Evolutionary conservation across 2,888 invertebrate genomes (phyloP).

Genomic region (Dolomedes plantarius): DNA sequence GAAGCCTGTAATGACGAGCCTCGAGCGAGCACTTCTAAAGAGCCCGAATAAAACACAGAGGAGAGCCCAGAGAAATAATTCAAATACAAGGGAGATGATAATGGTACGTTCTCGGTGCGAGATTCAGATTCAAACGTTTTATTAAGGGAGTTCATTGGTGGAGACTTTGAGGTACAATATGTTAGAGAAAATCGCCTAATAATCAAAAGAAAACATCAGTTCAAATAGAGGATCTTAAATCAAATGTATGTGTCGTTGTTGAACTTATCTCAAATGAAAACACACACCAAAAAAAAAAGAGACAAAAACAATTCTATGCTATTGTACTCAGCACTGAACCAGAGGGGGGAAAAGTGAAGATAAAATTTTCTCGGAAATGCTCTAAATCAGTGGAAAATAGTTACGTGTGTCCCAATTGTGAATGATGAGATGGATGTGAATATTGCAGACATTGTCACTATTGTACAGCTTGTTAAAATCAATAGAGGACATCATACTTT

Average conservation of each 20-base stretch:
- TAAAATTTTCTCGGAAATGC: neutral
- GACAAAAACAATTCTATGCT: too few species aligned
- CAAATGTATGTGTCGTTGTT: neutral
- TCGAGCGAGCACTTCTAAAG: neutral
- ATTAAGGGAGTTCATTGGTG: neutral
- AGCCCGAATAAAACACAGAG: neutral
- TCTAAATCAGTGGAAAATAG: neutral
- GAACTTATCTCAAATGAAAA: neutral
- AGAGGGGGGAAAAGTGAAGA: conserved; percentile 3
- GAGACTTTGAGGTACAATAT: neutral
- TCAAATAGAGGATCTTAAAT: neutral
- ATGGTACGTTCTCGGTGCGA: neutral
- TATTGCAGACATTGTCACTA: too few species aligned
- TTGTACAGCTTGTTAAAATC: conserved; percentile 4
- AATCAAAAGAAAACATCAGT: neutral
- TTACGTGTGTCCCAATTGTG: neutral
- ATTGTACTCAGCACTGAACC: neutral
- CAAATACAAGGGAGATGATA: neutral
- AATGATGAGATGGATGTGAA: too few species aligned
- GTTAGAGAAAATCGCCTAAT: neutral
- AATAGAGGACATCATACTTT: conserved; percentile 10
- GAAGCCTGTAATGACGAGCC: neutral
- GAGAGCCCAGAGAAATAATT: neutral
- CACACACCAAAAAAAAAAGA: neutral
- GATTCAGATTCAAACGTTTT: neutral